These are phyloP conservation scores for Seira musarum DNA, from an alignment of 2,888 invertebrate species.

Conservation along the genomic window DNA sequence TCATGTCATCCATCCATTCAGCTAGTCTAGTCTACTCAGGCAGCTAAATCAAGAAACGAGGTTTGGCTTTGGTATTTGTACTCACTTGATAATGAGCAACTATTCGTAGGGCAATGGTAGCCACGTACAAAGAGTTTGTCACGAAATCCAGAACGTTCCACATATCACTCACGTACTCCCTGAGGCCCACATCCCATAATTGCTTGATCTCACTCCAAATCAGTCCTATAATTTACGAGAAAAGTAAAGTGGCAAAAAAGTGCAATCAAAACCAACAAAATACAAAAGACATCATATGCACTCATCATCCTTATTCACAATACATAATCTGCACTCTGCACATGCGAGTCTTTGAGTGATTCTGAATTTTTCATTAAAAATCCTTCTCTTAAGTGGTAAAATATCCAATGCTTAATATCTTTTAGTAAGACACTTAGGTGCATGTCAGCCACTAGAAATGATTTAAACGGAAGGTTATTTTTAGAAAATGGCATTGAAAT, in stretches of 20 bases:
- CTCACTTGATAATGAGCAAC: slow-evolving; percentile 95
- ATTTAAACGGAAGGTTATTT: no score
- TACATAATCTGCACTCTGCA: background rate
- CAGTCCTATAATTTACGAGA: slow-evolving; percentile 78
- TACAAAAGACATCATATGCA: background rate
- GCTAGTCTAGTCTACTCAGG: background rate
- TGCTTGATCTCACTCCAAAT: slow-evolving; percentile 99
- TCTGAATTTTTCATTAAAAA: no score
- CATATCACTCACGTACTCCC: slow-evolving; percentile 98
- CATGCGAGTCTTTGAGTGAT: no score
- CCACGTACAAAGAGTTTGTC: slow-evolving; percentile 97
- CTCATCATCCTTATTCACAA: background rate
- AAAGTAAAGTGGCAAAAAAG: slow-evolving; percentile 20
- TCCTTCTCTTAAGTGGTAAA: no score
- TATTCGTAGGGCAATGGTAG: slow-evolving; percentile 93
- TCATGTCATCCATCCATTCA: no score
- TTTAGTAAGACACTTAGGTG: no score
- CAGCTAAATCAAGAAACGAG: slow-evolving; percentile 12
- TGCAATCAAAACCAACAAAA: background rate
- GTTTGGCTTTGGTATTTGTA: slow-evolving; percentile 3
- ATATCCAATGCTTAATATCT: no score
- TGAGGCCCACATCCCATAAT: slow-evolving; percentile 96
- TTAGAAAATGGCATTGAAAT: no score
- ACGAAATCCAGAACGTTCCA: slow-evolving; percentile 99
- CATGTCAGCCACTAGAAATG: no score